phyloP scores from a whole-genome alignment of 2,888 invertebrate species.

The Lasioglossum marginatum region DNA sequence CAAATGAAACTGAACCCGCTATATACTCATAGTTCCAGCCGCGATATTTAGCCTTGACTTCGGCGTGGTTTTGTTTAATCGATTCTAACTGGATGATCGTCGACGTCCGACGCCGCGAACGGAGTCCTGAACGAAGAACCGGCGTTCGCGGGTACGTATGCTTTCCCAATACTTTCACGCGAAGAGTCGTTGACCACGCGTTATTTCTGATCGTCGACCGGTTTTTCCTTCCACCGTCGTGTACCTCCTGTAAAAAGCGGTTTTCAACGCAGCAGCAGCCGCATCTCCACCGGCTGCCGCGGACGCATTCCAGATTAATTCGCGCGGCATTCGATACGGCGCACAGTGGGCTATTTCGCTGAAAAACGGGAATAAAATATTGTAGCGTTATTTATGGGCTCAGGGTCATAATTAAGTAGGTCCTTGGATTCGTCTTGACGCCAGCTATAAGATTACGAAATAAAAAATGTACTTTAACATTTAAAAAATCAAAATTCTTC shows the following conservation, averaged over 20 bases:
- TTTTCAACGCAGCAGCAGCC: background rate
- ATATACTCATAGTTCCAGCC: background rate
- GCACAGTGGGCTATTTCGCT: too few relatives aligned
- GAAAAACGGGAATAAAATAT: too few relatives aligned
- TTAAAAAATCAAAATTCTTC: too few relatives aligned
- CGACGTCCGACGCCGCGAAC: background rate
- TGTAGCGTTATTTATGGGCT: too few relatives aligned
- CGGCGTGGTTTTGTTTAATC: slow-evolving; percentile 12
- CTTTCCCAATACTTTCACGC: slow-evolving; percentile 62
- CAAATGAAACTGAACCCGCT: background rate
- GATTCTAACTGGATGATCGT: slow-evolving; percentile 28
- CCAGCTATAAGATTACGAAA: too few relatives aligned
- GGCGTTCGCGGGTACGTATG: slow-evolving; percentile 24
- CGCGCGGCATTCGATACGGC: too few relatives aligned
- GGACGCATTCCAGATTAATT: background rate
- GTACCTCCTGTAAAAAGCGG: slow-evolving; percentile 36
- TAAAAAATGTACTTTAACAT: too few relatives aligned
- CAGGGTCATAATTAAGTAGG: too few relatives aligned
- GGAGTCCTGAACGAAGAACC: slow-evolving; percentile 10
- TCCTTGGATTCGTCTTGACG: too few relatives aligned
- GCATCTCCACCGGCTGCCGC: slow-evolving; percentile 3
- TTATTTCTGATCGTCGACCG: slow-evolving; percentile 62
- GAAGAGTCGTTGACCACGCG: slow-evolving; percentile 52
- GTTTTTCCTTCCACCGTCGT: slow-evolving; percentile 60
- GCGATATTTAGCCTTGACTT: slow-evolving; percentile 14